Evolutionary conservation across 2,888 invertebrate species (phyloP), one percentile per base, ranked within the genome.

Genomic region (Caenorhabditis drosophilae): DNA sequence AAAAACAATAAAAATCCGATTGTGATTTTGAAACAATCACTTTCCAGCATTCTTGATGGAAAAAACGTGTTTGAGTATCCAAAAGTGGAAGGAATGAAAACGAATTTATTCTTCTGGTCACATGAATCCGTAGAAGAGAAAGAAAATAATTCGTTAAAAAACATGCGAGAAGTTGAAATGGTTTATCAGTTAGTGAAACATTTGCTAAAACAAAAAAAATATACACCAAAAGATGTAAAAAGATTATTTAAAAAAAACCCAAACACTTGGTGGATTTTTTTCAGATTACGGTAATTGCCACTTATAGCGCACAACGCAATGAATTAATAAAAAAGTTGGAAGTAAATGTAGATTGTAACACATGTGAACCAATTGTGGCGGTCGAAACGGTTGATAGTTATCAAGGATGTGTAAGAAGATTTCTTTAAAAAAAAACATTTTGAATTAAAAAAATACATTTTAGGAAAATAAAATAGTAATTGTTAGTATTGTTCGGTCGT

Each of bases 401-500:
- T 36, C 73, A 76, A 59, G 74, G 72, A 59, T 58, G n/a, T n/a
- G n/a, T n/a, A n/a, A 48, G 47, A 64, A 67, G 25, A 18, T 41
- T 23, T n/a, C 25, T 36, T 6, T 27, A n/a, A n/a, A n/a, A n/a
- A n/a, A n/a, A n/a, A n/a, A n/a, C 12, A 36, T 15, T 41, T 36
- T n/a, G 6, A 47, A 40, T 1, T 11, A 2, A 11, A n/a, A 7
- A 23, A 12, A 12, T 23, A 22, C 12, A 11, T 54, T 63, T 26
- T 55, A 79, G 67, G 79, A 78, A 41, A 70, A 69, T 46, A 67
- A 74, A 16, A 90, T 92, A 77, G 89, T 92, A 50, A 86, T 92
- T 70, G 84, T 92, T 61, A 91, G 91, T 0, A 84, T 92, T 15
- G 92, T 92, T 0, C 87, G 92, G 79, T 91, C 89, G 80, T 91